A percentile compares a stretch with the other conserved stretches of the same genome.
These are phyloP conservation scores for Cynoglossus semilaevis DNA, from an alignment of 2,113 vertebrate genomes.

Conservation along the genomic window DNA sequence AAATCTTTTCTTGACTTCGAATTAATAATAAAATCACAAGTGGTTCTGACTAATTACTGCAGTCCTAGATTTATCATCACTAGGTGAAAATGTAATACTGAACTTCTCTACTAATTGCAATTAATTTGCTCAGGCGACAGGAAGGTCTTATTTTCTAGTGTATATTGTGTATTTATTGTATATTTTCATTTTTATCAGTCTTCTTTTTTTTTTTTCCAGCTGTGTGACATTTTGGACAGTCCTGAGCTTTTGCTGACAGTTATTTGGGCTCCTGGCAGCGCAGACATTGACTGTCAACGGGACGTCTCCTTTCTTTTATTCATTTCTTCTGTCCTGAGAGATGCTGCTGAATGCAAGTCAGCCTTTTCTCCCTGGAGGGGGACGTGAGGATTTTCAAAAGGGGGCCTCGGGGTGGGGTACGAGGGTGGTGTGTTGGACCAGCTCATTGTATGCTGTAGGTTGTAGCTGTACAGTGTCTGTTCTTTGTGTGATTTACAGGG, in stretches of 20 bases:
- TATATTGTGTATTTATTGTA: no score
- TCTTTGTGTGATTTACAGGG: constrained; percentile 26
- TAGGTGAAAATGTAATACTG: no score
- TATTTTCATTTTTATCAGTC: no score
- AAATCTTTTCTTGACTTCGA: no score
- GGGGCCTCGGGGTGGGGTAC: constrained; percentile 27
- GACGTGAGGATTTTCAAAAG: constrained; percentile 44
- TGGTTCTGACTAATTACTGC: no score
- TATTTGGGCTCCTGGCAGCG: constrained; percentile 72
- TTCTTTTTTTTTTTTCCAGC: constrained; percentile 19
- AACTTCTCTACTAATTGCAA: constrained; percentile 36
- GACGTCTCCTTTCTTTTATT: constrained; percentile 80
- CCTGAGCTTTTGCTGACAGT: constrained; percentile 71
- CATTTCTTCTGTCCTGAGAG: constrained; percentile 72
- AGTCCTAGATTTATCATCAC: no score
- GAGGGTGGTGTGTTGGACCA: constrained; percentile 48
- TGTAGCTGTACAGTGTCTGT: constrained; percentile 26
- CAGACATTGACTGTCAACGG: constrained; percentile 76
- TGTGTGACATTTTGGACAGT: constrained; percentile 72
- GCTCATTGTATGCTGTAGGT: constrained; percentile 46
- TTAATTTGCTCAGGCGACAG: constrained; percentile 18
- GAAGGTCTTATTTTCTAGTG: constrained; percentile 3
- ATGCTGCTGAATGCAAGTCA: constrained; percentile 75
- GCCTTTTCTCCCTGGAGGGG: constrained; percentile 71
- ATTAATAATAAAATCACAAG: no score